Percentiles rank a stretch among this genome's conserved stretches.
Evolutionary conservation across 2,113 vertebrate species (phyloP).

Genomic region (Taxidea taxus): DNA sequence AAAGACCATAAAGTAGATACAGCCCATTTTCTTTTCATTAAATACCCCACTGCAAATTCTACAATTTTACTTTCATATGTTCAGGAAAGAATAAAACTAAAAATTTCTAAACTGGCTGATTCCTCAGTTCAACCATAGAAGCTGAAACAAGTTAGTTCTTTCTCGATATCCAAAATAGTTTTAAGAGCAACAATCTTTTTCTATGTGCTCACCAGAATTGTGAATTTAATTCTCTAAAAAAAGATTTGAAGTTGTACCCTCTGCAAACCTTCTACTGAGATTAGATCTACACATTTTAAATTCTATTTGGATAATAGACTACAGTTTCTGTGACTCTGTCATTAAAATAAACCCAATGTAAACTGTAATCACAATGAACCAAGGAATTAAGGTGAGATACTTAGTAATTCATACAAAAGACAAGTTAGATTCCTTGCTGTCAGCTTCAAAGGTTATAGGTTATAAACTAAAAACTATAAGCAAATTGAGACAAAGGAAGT

Average conservation of each 20-base stretch:
- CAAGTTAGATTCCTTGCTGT: not conserved
- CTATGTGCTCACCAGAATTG: constrained; percentile 1
- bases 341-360: constrained; percentile 46
- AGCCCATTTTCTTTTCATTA: constrained; percentile 27
- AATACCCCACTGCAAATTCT: not conserved
- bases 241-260: constrained; percentile 11
- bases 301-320: not conserved
- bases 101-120: constrained; percentile 14
- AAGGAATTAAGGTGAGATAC: constrained; percentile 9
- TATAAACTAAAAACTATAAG: constrained; percentile 28
- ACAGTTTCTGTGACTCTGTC: constrained; percentile 27
- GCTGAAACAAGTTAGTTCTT: constrained; percentile 31
- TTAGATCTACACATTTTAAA: constrained; percentile 47
- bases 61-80: not conserved
- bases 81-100: not conserved
- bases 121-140: constrained; percentile 9
- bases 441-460: not conserved
- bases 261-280: constrained; percentile 16
- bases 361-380: constrained; percentile 19
- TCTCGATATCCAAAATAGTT: constrained; percentile 34
- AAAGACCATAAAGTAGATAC: not conserved
- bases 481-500: not conserved
- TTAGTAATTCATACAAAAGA: constrained; percentile 35
- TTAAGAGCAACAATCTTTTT: not conserved
- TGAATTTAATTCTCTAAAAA: constrained; percentile 46